Evolutionary conservation across 2,797 vertebrate species (phyloP), one percentile per base, ranked within the genome.

Genomic region (Malacoraja senta): DNA sequence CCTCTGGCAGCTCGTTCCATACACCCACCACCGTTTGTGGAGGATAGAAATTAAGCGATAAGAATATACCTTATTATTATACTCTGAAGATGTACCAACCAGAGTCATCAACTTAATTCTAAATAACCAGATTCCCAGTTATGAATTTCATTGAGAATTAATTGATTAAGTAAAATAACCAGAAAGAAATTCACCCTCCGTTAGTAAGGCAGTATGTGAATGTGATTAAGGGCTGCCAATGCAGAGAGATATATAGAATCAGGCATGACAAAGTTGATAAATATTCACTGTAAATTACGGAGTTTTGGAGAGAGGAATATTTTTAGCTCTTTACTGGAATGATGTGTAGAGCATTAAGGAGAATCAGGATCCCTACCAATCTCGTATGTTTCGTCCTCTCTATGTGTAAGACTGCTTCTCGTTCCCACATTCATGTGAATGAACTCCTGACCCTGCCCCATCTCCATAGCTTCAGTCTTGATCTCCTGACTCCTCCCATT

Each of bases 121-220:
- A 32, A n/a, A 29, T n/a, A 86, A 32, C 61, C 84, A 88, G 84
- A 65, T 65, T n/a, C 32, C 13, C 15, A 88, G 15, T 88, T 7
- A 32, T 61, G n/a, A n/a, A 65, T 65, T 65, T 88, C 58, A 65
- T 8, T 32, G 19, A 63, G 32, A 88, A 65, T 32, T 88, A 65
- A 88, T 88, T 88, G 84, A 88, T 65, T 88, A 65, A 88, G n/a
- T 88, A 65, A 88, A 32, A 29, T n/a, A 88, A 88, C 29, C 58
- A 88, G 32, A n/a, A 65, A 88, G 0, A 32, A 65, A 88, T 32
- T 88, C 3, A 61, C 29, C 80, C 53, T 19, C 61, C 32, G n/a
- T 15, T 32, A 65, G 84, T 26, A 83, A 53, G 44, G 4, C 38
- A 53, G 29, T 61, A 24, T 21, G 65, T 88, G 84, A 88, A 88